Conservation (phyloP, 2,888 invertebrate genomes). For the Callyntrura sp. region DNA sequence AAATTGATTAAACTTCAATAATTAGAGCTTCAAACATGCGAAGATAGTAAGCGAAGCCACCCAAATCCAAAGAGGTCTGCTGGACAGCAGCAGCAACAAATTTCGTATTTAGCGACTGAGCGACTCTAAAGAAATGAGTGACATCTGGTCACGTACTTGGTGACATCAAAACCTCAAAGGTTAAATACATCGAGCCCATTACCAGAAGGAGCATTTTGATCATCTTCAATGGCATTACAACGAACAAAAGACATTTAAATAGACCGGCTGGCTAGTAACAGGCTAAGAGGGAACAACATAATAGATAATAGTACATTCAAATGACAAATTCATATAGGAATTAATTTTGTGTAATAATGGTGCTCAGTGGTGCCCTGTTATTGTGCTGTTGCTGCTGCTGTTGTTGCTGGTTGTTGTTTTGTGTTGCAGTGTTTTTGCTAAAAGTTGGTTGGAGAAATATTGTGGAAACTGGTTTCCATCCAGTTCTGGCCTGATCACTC, state of each 20-base stretch:
- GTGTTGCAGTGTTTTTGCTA: too few species aligned
- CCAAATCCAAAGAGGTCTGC: too few species aligned
- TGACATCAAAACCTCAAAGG: slow-evolving; percentile 32
- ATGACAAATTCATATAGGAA: slow-evolving; percentile 36
- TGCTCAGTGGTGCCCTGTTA: background rate
- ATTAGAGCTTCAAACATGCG: too few species aligned
- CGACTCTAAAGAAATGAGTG: too few species aligned
- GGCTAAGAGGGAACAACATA: background rate
- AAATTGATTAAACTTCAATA: too few species aligned
- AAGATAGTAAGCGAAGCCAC: background rate
- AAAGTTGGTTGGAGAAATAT: too few species aligned
- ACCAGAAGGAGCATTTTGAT: background rate
- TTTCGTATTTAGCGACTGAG: too few species aligned
- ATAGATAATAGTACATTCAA: background rate
- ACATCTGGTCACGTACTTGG: background rate
- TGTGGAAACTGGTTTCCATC: slow-evolving; percentile 1
- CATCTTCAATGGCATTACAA: slow-evolving; percentile 9
- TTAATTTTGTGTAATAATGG: slow-evolving; percentile 10
- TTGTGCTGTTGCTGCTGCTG: slow-evolving; percentile 1
- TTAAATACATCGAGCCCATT: too few species aligned
- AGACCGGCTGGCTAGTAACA: slow-evolving; percentile 23
- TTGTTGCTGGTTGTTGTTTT: too few species aligned
- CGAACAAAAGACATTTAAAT: slow-evolving; percentile 9
- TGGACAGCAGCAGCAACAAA: too few species aligned
- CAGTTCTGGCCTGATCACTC: background rate